Percentiles rank a stretch among this genome's conserved stretches.
phyloP scores from a whole-genome alignment of 2,113 vertebrate species.

The Grammatotria lemairii region DNA sequence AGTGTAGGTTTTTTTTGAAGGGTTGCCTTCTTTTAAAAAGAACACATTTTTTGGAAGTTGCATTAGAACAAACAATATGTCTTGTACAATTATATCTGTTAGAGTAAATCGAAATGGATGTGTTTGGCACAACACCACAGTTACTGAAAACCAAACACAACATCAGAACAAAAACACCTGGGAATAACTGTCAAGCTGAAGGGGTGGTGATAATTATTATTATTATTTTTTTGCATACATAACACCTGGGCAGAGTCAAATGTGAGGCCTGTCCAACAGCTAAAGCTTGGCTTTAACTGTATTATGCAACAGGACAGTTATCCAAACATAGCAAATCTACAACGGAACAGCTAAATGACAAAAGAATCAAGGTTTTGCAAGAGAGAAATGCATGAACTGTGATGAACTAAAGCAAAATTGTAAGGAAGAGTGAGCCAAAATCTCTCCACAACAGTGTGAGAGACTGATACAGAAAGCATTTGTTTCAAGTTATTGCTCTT shows the following conservation, averaged over 20 bases:
- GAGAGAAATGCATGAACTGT: rapidly evolving
- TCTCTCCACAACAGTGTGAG: not conserved
- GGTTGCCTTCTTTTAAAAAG: not conserved
- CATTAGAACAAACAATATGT: rapidly evolving
- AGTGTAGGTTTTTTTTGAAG: rapidly evolving
- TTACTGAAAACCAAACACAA: rapidly evolving
- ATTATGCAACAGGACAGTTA: not conserved
- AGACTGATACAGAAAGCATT: not conserved
- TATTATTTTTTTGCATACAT: too few species aligned
- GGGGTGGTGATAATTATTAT: not conserved
- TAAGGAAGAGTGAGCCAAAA: rapidly evolving
- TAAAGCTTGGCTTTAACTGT: not conserved
- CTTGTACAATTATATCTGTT: not conserved
- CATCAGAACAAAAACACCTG: rapidly evolving
- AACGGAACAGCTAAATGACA: not conserved
- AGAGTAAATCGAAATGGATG: rapidly evolving
- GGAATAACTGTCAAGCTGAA: rapidly evolving
- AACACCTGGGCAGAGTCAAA: too few species aligned
- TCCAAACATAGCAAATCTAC: not conserved
- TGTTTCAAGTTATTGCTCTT: rapidly evolving
- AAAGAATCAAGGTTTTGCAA: rapidly evolving
- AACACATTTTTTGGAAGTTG: not conserved
- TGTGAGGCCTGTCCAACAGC: not conserved
- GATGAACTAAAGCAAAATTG: not conserved
- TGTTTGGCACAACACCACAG: not conserved